phyloP scores from a whole-genome alignment of 2,888 invertebrate genomes.

The Folsomia candida region DNA sequence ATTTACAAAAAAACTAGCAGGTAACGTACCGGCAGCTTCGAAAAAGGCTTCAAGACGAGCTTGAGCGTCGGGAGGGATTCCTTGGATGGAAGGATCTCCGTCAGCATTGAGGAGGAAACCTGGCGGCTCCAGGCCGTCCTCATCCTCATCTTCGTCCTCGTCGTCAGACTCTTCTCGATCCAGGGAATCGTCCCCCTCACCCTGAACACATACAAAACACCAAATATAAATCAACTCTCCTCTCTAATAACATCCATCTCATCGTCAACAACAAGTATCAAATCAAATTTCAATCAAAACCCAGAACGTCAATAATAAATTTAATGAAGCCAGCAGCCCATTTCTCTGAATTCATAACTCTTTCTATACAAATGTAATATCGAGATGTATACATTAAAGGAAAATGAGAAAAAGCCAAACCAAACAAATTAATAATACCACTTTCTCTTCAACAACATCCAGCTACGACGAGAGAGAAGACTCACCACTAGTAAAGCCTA shows the following conservation, averaged over 20 bases:
- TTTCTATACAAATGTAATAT: no score
- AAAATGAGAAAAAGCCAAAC: no score
- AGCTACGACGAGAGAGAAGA: no score
- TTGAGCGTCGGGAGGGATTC: conserved; percentile 73
- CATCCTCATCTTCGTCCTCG: conserved; percentile 49
- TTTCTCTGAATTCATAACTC: no score
- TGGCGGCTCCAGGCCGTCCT: conserved; percentile 48
- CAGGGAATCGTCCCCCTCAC: conserved; percentile 47
- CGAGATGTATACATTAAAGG: no score
- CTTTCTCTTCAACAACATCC: no score
- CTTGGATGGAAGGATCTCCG: conserved; percentile 50
- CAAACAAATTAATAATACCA: no score
- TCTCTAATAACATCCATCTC: background rate
- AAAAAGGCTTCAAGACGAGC: conserved; percentile 87
- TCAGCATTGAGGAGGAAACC: conserved; percentile 49
- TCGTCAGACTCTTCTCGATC: conserved; percentile 49
- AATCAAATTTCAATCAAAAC: background rate
- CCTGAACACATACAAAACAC: no score
- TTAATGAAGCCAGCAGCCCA: no score
- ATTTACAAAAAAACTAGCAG: no score
- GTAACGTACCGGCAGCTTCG: conserved; percentile 76
- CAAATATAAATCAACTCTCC: background rate
- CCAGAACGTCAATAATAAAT: no score
- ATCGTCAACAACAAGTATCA: background rate
- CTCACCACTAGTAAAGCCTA: no score